Percentiles rank a stretch among this genome's conserved stretches.
phyloP scores from a whole-genome alignment of 2,113 vertebrate species.

The Ictalurus furcatus region DNA sequence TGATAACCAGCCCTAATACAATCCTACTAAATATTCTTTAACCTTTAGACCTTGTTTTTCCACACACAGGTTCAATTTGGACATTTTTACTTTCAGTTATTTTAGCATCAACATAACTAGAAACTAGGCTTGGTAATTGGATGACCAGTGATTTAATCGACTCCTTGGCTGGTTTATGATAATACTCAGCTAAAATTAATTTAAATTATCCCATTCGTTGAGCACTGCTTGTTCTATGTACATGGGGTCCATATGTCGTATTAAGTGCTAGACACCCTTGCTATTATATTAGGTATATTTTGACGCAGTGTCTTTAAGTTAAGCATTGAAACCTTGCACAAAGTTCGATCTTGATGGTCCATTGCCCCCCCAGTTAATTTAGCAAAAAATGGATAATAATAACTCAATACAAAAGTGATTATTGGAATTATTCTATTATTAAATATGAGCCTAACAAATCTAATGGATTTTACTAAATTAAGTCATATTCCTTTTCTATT shows the following conservation, averaged over 20 bases:
- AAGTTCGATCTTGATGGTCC: background rate
- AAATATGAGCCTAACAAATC: background rate
- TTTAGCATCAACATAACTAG: background rate
- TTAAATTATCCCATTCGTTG: background rate
- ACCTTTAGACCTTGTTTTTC: background rate
- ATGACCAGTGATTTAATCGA: background rate
- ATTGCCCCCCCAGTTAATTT: too few relatives aligned
- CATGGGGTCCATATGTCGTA: background rate
- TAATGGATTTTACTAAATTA: too few relatives aligned
- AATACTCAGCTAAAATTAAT: background rate
- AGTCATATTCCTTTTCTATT: background rate
- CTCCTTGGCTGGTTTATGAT: background rate
- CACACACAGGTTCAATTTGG: background rate
- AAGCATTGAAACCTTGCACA: background rate
- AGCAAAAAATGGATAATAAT: background rate
- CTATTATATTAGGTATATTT: background rate
- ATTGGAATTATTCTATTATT: background rate
- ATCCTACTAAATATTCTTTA: background rate
- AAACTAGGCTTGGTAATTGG: background rate
- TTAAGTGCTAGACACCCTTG: too few relatives aligned
- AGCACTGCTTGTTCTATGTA: background rate
- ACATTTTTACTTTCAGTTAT: too few relatives aligned
- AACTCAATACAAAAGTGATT: background rate
- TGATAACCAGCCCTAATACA: background rate
- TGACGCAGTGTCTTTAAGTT: background rate